Evolutionary conservation across 2,888 invertebrate genomes (phyloP), one percentile per base, ranked within the genome.

Genomic region (Alsophila aescularia): DNA sequence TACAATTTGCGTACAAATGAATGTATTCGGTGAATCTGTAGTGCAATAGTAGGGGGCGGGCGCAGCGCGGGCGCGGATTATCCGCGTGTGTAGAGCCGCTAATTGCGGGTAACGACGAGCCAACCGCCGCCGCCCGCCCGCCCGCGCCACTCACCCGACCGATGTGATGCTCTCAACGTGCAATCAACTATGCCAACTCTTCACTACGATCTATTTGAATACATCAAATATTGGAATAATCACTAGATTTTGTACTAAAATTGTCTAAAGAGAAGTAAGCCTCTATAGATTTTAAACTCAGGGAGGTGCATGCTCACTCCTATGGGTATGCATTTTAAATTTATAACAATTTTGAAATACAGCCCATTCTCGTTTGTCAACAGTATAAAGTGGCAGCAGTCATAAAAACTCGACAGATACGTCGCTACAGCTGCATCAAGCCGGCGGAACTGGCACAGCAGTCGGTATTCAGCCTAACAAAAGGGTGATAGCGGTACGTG

Each of bases 1-100:
- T 91, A 91, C 90, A 90, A 90, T 91, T 90, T 90, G 90, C 89
- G 88, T 90, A 88, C 87, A 90, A 91, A 91, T 90, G 91, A 90
- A 91, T 90, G 90, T 90, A 90, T 90, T 90, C 81, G 87, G 85
- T 85, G 89, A 85, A 88, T 89, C 85, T 83, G 86, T 81, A 83
- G 85, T 88, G 89, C 90, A 89, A 78, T 85, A 81, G 85, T 78
- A 31, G 50, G 18, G 60, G 57, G 69, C 62, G 71, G 69, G 66
- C 54, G 43, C 41, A 52, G 53, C 56, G 57, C 51, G 40, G 66
- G 78, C 72, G 82, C 75, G 85, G 86, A 86, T 88, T 84, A 88
- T 83, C 82, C 86, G 84, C 86, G 84, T 83, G 81, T 87, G 85
- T 83, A 78, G 84, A 81, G 76, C 81, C 84, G 85, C 89, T 90